phyloP scores from a whole-genome alignment of 2,888 invertebrate species.

The Drosophila limbata region DNA sequence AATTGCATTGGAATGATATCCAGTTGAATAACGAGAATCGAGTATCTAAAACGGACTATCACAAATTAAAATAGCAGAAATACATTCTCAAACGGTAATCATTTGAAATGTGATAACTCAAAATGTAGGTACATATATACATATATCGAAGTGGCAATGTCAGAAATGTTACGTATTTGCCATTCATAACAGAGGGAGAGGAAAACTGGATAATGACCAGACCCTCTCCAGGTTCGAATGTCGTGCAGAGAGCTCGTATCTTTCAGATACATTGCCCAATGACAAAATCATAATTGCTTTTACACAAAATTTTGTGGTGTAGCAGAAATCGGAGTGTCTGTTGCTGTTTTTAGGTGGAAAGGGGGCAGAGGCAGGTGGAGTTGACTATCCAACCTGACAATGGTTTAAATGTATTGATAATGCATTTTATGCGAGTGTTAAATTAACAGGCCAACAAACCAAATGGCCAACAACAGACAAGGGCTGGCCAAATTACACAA shows the following conservation, averaged over 20 bases:
- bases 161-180: constrained; percentile 54
- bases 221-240: constrained; percentile 41
- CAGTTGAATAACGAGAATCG: neutral
- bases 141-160: constrained; percentile 54
- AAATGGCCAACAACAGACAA: constrained; percentile 42
- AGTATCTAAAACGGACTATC: neutral
- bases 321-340: constrained; percentile 32
- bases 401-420: constrained; percentile 82
- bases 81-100: constrained; percentile 2
- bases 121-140: constrained; percentile 17
- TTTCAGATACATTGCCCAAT: constrained; percentile 61
- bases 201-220: neutral
- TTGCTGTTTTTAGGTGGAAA: neutral
- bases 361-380: neutral
- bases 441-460: constrained; percentile 68
- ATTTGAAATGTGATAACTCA: constrained; percentile 53
- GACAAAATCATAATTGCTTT: constrained; percentile 83
- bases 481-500: constrained; percentile 21
- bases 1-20: neutral
- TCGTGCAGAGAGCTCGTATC: constrained; percentile 61
- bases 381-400: constrained; percentile 64
- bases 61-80: neutral
- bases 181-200: constrained; percentile 15
- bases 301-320: constrained; percentile 70
- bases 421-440: constrained; percentile 75